Base-by-base conservation (phyloP, 2,888 invertebrate genomes). In the Melieria omissa region DNA sequence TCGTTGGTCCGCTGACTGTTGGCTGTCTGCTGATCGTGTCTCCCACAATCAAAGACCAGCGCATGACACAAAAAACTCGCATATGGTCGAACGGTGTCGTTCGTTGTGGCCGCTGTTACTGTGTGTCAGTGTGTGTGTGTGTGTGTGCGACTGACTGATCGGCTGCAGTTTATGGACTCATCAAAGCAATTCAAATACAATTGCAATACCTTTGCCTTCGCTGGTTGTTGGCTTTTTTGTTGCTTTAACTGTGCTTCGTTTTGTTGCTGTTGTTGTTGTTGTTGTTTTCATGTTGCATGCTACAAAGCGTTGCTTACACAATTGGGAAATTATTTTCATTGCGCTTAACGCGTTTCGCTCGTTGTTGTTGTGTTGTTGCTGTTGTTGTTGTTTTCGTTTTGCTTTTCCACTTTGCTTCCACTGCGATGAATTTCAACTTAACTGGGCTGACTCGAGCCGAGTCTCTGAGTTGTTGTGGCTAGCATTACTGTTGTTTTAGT, bases 101-200 rank as follows among this genome's bases (percentile, higher is more conserved):
- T 55, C 29, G 55, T 14, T 55, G 55, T 55, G 8, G 49, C 12
- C 12, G 8, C 49, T 49, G 49, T 52, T 52, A 14, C 14, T 52
- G 52, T 14, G 12, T 12, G 52, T 12, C 3, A 52, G 5, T n/a
- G 52, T 9, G 52, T 52, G 4, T n/a, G 4, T n/a, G 29, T 67
- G 58, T 58, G 58, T 47, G 6, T 14, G 70, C 72, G 73, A 76
- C 77, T 81, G 82, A 84, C 82, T 84, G 85, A 83, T 84, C 83
- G 81, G 78, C 82, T 80, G 81, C 78, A 81, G 78, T 84, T 84
- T 84, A 81, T 81, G 80, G 81, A 82, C 82, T 83, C 80, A 80
- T 81, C 81, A 80, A 79, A 79, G 80, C 83, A 84, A 83, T 85
- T 84, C 80, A 81, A 82, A 80, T 83, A 82, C 85, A 82, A 82